These are phyloP conservation scores for Diuraphis noxia DNA, from an alignment of 1,140 invertebrate genomes.

Conservation along the genomic window DNA sequence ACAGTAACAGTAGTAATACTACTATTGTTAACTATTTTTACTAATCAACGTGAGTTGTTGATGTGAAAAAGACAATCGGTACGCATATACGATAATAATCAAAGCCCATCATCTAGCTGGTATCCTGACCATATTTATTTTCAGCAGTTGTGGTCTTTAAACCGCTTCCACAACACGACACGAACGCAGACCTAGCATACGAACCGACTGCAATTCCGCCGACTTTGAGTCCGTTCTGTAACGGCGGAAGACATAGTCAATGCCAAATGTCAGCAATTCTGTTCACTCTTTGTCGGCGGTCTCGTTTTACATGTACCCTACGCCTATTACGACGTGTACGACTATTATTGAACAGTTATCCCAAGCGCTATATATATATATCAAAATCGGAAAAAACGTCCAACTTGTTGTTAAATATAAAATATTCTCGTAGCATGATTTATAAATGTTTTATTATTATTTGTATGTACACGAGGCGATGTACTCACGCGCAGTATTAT, in stretches of 20 bases:
- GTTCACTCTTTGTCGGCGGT: constrained; percentile 27
- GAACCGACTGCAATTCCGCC: too few species aligned
- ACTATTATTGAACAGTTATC: neutral
- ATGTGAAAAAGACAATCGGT: neutral
- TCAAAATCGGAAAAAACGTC: neutral
- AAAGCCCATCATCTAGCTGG: neutral
- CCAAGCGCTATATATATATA: neutral
- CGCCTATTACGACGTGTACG: neutral
- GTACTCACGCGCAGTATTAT: neutral
- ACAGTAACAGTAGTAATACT: neutral
- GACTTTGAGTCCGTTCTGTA: neutral
- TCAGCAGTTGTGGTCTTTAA: neutral
- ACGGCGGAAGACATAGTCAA: neutral
- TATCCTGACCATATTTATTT: neutral
- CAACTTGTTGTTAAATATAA: neutral
- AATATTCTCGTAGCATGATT: neutral
- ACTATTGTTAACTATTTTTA: neutral
- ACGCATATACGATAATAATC: neutral
- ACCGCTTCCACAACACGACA: neutral
- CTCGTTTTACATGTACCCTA: neutral
- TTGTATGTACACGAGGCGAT: neutral
- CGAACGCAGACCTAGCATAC: neutral
- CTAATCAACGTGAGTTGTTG: neutral
- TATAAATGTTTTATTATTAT: neutral
- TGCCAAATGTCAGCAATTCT: neutral